Conservation (phyloP, 2,888 invertebrate genomes). For the Drosophila atripex region DNA sequence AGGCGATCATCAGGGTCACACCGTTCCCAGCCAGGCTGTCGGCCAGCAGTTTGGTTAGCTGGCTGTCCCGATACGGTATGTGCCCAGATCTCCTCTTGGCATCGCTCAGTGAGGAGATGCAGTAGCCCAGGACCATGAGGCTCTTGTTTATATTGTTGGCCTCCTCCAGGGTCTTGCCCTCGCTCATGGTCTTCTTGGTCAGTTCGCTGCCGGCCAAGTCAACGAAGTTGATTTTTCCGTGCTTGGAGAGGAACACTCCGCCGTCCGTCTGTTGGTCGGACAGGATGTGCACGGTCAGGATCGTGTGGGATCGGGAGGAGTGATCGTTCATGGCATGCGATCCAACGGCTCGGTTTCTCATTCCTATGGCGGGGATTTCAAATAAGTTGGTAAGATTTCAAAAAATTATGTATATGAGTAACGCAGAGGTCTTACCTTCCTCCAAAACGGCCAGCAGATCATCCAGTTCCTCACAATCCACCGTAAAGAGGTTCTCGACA, state of each 20-base stretch:
- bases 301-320: constrained; percentile 93
- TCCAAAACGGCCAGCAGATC: constrained; percentile 96
- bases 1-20: constrained; percentile 97
- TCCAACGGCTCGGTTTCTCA: constrained; percentile 95
- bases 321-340: constrained; percentile 96
- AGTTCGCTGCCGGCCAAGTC: constrained; percentile 98
- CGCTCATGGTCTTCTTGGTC: constrained; percentile 95
- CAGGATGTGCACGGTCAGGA: constrained; percentile 93
- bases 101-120: constrained; percentile 95
- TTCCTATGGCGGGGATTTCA: constrained; percentile 85
- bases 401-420: background rate
- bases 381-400: background rate
- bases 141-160: constrained; percentile 98
- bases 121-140: constrained; percentile 96
- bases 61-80: constrained; percentile 97
- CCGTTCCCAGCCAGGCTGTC: constrained; percentile 97
- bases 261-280: constrained; percentile 92
- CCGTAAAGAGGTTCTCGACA: constrained; percentile 97
- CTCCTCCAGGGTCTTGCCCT: constrained; percentile 94
- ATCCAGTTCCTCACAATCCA: constrained; percentile 96
- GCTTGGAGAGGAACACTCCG: constrained; percentile 93
- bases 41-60: constrained; percentile 95
- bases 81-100: constrained; percentile 91
- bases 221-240: constrained; percentile 97
- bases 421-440: constrained; percentile 88